These are phyloP conservation scores for Actenoides lindsayi DNA, from an alignment of 2,113 vertebrate genomes.

Conservation along the genomic window DNA sequence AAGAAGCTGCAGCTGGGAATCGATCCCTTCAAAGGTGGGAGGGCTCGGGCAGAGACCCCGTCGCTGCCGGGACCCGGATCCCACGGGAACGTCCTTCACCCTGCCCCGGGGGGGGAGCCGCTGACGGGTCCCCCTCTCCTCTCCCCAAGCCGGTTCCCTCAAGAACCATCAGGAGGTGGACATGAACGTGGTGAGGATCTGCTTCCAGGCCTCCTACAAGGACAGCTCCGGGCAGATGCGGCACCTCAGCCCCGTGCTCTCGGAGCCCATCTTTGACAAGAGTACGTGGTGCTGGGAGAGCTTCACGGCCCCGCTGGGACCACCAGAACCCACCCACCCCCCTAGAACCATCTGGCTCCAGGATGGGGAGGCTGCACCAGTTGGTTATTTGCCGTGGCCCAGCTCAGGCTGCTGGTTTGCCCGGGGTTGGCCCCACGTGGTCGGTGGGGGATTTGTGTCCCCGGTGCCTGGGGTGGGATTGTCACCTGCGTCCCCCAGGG, in stretches of 20 bases:
- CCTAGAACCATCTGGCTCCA: too few relatives aligned
- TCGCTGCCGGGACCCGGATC: too few relatives aligned
- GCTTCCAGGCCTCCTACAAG: constrained; percentile 89
- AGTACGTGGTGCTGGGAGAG: constrained; percentile 69
- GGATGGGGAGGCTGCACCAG: too few relatives aligned
- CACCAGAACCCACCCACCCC: too few relatives aligned
- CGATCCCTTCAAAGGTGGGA: constrained; percentile 88
- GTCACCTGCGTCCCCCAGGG: neutral
- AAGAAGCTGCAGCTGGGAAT: constrained; percentile 87
- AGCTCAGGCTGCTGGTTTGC: too few relatives aligned
- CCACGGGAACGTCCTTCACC: too few relatives aligned
- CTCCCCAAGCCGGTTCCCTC: constrained; percentile 81
- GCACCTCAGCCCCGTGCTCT: constrained; percentile 84
- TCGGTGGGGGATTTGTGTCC: neutral
- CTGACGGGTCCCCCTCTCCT: neutral
- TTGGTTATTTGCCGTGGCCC: too few relatives aligned
- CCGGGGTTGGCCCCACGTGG: too few relatives aligned
- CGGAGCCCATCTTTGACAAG: constrained; percentile 92
- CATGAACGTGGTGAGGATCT: constrained; percentile 93
- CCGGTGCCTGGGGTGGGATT: too few relatives aligned
- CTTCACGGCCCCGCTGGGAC: too few relatives aligned
- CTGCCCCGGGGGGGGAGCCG: too few relatives aligned
- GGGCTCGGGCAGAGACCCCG: too few relatives aligned
- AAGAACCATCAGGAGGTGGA: constrained; percentile 95
- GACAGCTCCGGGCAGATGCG: constrained; percentile 75